Base-by-base conservation (phyloP, 2,888 invertebrate genomes). In the Eremobia ochroleuca region DNA sequence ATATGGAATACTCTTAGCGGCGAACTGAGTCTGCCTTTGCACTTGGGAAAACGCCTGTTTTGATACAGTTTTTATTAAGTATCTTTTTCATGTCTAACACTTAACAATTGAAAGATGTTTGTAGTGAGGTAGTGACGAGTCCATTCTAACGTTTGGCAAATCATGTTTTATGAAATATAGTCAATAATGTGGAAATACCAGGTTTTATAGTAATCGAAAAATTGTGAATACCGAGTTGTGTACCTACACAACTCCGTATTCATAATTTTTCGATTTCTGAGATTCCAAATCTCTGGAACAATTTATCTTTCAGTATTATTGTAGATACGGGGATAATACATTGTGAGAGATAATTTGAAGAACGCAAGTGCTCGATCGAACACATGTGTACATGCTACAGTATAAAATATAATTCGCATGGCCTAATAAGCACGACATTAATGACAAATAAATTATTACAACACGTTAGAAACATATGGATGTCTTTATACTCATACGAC, bases 371-470 rank as follows among this genome's bases (percentile, higher is more conserved):
- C n/a, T 61, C 31, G 34, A 37, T 59, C 34, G 13, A 61, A 49
- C 65, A 81, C 65, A 61, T 83, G 69, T 77, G 65, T 59, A 59
- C 11, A 49, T 28, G 18, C 15, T 67, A 61, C 40, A 25, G 40
- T 66, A 74, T 65, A 59, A 31, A 43, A 69, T 67, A 58, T 67
- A 67, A 67, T 67, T 66, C 77, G 31, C 52, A 66, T 80, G 82
- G 37, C 82, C 34, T 65, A 82, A 58, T 76, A 79, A 67, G 34
- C 37, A 37, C 25, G 68, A 72, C 61, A 75, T 72, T 82, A 62
- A 77, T 69, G 71, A 40, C 68, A 74, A 75, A 79, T 75, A 83
- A 83, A 83, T 77, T 55, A 83, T 70, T 70, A 70, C 46, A 31
- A 70, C 78, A 70, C 37, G 28, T 66, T 46, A 40, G 49, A 59